These are phyloP conservation scores for Mormyrops attenuatus DNA, from an alignment of 2,797 vertebrate genomes.

Conservation along the genomic window DNA sequence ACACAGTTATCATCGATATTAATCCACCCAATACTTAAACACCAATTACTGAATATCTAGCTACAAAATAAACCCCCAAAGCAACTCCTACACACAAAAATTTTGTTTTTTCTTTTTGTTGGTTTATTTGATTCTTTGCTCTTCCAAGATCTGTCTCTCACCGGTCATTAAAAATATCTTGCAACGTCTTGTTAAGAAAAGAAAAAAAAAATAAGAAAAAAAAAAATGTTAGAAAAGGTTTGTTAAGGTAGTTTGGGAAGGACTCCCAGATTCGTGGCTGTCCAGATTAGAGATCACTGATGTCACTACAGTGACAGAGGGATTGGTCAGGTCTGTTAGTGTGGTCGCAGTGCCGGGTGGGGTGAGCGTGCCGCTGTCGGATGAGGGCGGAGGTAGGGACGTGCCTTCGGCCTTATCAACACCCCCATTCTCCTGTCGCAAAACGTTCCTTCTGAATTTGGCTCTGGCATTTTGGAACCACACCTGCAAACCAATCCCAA, in stretches of 20 bases:
- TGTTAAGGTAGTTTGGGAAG: conserved; percentile 98
- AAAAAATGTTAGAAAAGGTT: conserved; percentile 93
- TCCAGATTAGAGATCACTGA: conserved; percentile 98
- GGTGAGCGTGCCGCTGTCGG: conserved; percentile 95
- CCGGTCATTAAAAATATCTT: conserved; percentile 56
- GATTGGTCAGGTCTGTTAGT: conserved; percentile 99
- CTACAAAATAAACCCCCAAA: conserved; percentile 34
- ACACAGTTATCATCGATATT: conserved; percentile 12
- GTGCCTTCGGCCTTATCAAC: conserved; percentile 98
- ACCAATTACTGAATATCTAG: conserved; percentile 19
- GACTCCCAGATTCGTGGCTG: conserved; percentile 97
- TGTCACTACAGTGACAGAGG: conserved; percentile 97
- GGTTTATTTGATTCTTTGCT: conserved; percentile 56
- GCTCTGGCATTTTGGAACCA: conserved; percentile 99
- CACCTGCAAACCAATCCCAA: conserved; percentile 99
- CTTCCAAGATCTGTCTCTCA: conserved; percentile 74
- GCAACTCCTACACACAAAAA: conserved; percentile 68
- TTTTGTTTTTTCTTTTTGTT: conserved; percentile 48
- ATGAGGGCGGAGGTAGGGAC: conserved; percentile 91
- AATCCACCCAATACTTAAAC: conserved; percentile 1
- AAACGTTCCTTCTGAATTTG: conserved; percentile 99
- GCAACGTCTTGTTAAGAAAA: conserved; percentile 40
- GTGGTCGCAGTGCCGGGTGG: conserved; percentile 96
- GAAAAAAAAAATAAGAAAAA: conserved; percentile 44
- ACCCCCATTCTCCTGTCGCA: conserved; percentile 99